Evolutionary conservation across 2,113 vertebrate species (phyloP), one percentile per base, ranked within the genome.

Genomic region (Labeo rohita): DNA sequence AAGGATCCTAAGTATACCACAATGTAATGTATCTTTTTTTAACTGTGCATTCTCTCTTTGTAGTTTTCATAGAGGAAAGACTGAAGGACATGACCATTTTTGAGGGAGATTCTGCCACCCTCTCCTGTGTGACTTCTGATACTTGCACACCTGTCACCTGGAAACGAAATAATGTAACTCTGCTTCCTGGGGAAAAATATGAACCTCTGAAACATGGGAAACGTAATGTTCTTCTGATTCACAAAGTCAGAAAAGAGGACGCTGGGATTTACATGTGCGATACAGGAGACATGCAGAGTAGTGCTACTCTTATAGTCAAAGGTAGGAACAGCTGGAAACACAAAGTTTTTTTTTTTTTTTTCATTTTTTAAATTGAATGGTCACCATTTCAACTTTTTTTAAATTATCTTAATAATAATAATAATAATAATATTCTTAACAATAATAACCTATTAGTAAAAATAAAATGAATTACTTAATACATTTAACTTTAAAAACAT

Each of bases 251-350:
- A 85, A 90, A 93, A 0, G 88, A 94, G 11, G 98, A 99, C 81
- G 90, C 95, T 1, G 98, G 97, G 0, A 89, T 95, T 80, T 99
- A 98, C 81, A 93, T 89, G 54, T 99, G 97, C 61, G 91, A 95
- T 84, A 96, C 94, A 61, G 96, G 96, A 5, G 96, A 96, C 83
- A 92, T 95, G 90, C 96, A 89, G 0, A 96, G 93, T 83, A 89
- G 87, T 45, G 96, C 96, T 34, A 95, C 91, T 3, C 94, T 99
- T 10, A 94, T 88, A 0, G 95, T 99, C 66, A 97, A 92, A 93
- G 98, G 98, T 97, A 93, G 91, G 90, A 28, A 18, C 34, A 6
- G 13, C 11, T 23, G 8, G 2, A 34, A 28, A 28, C 28, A 28
- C 28, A 28, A 28, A 28, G 28, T 28, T 28, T 1, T 28, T 28